These are phyloP conservation scores for Drepanosiphum platanoidis DNA, from an alignment of 2,888 invertebrate genomes.

Conservation along the genomic window DNA sequence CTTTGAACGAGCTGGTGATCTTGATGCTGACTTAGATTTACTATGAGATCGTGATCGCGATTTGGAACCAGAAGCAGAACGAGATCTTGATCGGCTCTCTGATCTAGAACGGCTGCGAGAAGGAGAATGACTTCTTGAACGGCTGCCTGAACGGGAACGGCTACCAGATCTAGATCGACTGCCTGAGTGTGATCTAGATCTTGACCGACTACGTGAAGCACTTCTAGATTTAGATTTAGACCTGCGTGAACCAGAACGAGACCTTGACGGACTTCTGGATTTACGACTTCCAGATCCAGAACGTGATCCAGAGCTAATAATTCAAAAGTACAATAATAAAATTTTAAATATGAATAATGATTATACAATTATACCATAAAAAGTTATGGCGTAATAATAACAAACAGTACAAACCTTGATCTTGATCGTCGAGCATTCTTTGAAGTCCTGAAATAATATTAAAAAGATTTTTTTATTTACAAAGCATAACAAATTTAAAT, in stretches of 20 bases:
- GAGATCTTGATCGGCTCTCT: slow-evolving; percentile 57
- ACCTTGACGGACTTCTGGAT: slow-evolving; percentile 69
- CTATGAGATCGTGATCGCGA: slow-evolving; percentile 65
- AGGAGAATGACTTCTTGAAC: slow-evolving; percentile 67
- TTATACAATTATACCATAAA: not conserved
- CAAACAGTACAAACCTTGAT: slow-evolving; percentile 37
- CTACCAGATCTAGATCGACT: slow-evolving; percentile 66
- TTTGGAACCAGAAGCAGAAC: slow-evolving; percentile 58
- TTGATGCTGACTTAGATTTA: slow-evolving; percentile 66
- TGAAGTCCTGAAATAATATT: slow-evolving; percentile 65
- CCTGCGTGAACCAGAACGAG: slow-evolving; percentile 64
- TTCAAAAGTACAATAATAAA: slow-evolving; percentile 65
- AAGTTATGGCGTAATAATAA: not conserved
- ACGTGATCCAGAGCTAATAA: slow-evolving; percentile 67
- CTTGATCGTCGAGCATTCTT: slow-evolving; percentile 63
- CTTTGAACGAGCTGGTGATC: slow-evolving; percentile 68
- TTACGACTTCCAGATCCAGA: slow-evolving; percentile 67
- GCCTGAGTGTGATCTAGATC: slow-evolving; percentile 48
- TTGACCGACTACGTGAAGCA: slow-evolving; percentile 42
- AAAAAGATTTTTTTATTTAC: slow-evolving; percentile 30
- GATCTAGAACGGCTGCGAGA: slow-evolving; percentile 64
- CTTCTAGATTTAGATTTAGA: slow-evolving; percentile 46
- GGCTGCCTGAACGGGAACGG: slow-evolving; percentile 63
- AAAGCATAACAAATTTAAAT: slow-evolving; percentile 22
- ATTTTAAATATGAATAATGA: slow-evolving; percentile 33